Evolutionary conservation across 1,140 invertebrate genomes (phyloP).

Genomic region (Cheumatopsyche charites): DNA sequence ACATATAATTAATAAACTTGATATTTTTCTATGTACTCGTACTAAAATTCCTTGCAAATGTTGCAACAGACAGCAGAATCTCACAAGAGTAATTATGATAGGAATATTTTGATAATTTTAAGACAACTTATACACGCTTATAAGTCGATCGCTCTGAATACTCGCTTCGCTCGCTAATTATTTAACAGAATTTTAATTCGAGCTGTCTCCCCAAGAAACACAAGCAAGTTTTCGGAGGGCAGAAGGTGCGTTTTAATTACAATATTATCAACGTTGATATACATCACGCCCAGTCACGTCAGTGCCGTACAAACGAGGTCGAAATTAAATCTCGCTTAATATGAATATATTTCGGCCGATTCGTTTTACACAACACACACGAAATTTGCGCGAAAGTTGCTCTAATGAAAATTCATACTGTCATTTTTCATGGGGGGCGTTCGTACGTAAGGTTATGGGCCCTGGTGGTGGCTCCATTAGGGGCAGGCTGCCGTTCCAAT

Average conservation of each 20-base stretch:
- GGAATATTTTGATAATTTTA: too few relatives aligned
- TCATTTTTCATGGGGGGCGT: conserved; percentile 26
- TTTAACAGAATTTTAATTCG: too few relatives aligned
- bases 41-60: too few relatives aligned
- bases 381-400: conserved; percentile 14
- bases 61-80: too few relatives aligned
- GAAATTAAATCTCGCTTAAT: conserved; percentile 23
- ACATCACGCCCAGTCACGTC: conserved; percentile 12
- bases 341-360: conserved; percentile 16
- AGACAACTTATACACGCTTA: too few relatives aligned
- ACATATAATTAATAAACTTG: too few relatives aligned
- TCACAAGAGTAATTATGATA: too few relatives aligned
- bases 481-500: conserved; percentile 10
- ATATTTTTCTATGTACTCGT: too few relatives aligned
- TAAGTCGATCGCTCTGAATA: too few relatives aligned
- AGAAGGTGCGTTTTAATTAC: conserved; percentile 16
- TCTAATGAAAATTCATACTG: conserved; percentile 34
- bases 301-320: background rate
- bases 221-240: background rate
- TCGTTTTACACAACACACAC: background rate
- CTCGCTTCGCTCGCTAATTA: too few relatives aligned
- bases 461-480: background rate
- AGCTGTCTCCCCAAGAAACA: background rate
- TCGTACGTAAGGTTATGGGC: background rate
- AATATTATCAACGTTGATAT: conserved; percentile 23